Evolutionary conservation across 2,797 vertebrate species (phyloP).

Genomic region (Acanthurus lineatus): DNA sequence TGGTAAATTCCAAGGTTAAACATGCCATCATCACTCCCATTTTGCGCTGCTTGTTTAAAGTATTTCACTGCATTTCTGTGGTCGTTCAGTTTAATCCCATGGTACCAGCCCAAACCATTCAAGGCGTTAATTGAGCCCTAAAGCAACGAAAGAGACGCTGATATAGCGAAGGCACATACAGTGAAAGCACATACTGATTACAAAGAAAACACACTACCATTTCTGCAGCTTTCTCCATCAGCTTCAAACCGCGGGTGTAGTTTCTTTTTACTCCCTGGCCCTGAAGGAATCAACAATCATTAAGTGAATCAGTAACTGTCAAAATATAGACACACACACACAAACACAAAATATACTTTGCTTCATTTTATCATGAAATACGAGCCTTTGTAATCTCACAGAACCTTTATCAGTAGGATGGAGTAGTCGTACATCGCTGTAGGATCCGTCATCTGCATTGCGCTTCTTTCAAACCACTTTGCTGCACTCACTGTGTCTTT

Average conservation of each 20-base stretch:
- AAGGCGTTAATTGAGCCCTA: conserved; percentile 92
- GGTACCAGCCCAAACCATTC: conserved; percentile 95
- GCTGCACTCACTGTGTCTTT: conserved; percentile 88
- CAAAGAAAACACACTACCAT: conserved; percentile 79
- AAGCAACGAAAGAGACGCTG: conserved; percentile 58
- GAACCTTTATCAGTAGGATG: conserved; percentile 93
- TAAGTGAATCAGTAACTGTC: conserved; percentile 71
- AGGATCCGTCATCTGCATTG: conserved; percentile 90
- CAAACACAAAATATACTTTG: conserved; percentile 9
- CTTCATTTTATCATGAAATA: conserved; percentile 36
- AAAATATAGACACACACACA: conserved; percentile 37
- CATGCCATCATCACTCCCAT: conserved; percentile 89
- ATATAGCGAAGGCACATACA: conserved; percentile 20
- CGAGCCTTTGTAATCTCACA: conserved; percentile 16
- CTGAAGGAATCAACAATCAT: conserved; percentile 82
- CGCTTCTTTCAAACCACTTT: conserved; percentile 91
- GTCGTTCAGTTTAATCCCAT: conserved; percentile 88
- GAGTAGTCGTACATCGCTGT: conserved; percentile 91
- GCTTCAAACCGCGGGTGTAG: conserved; percentile 86
- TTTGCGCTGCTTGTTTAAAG: conserved; percentile 89
- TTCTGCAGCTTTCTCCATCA: conserved; percentile 92
- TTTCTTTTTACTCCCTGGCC: conserved; percentile 93
- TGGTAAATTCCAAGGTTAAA: conserved; percentile 92
- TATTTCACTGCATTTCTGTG: conserved; percentile 86
- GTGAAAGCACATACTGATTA: conserved; percentile 56